phyloP scores from a whole-genome alignment of 2,797 vertebrate species.

The Chrysocyon brachyurus region DNA sequence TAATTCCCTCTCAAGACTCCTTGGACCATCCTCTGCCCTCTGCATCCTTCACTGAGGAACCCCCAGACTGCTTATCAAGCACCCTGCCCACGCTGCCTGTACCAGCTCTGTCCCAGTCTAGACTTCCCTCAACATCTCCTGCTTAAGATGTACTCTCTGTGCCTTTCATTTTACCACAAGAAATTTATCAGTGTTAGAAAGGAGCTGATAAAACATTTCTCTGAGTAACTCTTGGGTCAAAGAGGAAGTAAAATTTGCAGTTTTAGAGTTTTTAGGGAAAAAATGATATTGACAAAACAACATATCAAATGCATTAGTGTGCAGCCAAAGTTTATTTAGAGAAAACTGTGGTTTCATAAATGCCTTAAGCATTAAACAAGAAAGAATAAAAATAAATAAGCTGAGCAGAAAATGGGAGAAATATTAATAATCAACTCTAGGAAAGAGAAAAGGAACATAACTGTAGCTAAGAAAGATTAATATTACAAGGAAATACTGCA shows the following conservation, averaged over 20 bases:
- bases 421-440: not conserved
- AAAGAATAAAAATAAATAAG: constrained; percentile 25
- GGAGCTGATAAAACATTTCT: constrained; percentile 55
- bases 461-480: not conserved
- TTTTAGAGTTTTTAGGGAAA: not conserved
- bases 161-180: constrained; percentile 2
- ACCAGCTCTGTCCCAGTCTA: not conserved
- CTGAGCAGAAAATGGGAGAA: not conserved
- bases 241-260: constrained; percentile 69
- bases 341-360: not conserved
- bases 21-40: not conserved
- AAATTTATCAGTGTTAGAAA: not conserved
- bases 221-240: constrained; percentile 37
- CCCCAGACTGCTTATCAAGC: constrained; percentile 57
- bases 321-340: constrained; percentile 4
- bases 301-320: not conserved
- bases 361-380: constrained; percentile 23
- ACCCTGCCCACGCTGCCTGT: not conserved
- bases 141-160: not conserved
- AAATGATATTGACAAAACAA: not conserved
- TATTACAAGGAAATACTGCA: not conserved
- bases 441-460: constrained; percentile 18
- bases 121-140: constrained; percentile 1
- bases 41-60: not conserved
- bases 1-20: not conserved